Evolutionary conservation across 2,797 vertebrate species (phyloP), one percentile per base, ranked within the genome.

Genomic region (Xiphophorus birchmanni): DNA sequence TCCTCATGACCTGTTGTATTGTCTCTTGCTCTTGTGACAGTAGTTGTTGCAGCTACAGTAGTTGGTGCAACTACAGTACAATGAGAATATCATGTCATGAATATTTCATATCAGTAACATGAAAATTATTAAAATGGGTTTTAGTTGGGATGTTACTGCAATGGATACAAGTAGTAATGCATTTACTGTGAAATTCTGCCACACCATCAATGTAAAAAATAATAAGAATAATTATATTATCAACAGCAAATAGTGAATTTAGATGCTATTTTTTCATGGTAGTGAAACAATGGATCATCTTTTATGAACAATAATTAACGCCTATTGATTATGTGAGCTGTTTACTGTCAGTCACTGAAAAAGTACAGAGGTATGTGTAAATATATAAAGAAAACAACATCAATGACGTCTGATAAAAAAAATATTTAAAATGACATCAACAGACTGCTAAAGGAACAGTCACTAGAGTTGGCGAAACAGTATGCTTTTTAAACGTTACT

Each of bases 1-100:
- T 9, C 21, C 42, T 12, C 0, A 5, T 0, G 5, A 21, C 1
- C 10, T 26, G 2, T 3, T 26, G 37, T 5, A 5, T 2, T 23
- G 21, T 23, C 35, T 42, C 4, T 17, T 11, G 0, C 21, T 37
- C 37, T n/a, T 18, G 42, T 8, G 15, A 23, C 0, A 29, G 11
- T 0, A 32, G 1, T 21, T 2, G 35, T 0, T 52, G 50, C 71
- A 1, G 78, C 76, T 77, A 17, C 8, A 44, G 40, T 1, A n/a
- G 2, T 17, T 3, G 35, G 0, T 52, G 52, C 76, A 2, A 76
- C 74, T 77, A 21, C 10, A 45, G 48, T 71, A 11, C 4, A 67
- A 48, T 1, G 35, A 50, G 29, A 79, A 79, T 73, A 10, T 65
- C 9, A n/a, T 42, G 18, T 60, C 9, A 11, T 37, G 58, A 63